phyloP scores from a whole-genome alignment of 30 jellyfish, hydroid and myxozoan species.

The Pseudorhiza aurosa region DNA sequence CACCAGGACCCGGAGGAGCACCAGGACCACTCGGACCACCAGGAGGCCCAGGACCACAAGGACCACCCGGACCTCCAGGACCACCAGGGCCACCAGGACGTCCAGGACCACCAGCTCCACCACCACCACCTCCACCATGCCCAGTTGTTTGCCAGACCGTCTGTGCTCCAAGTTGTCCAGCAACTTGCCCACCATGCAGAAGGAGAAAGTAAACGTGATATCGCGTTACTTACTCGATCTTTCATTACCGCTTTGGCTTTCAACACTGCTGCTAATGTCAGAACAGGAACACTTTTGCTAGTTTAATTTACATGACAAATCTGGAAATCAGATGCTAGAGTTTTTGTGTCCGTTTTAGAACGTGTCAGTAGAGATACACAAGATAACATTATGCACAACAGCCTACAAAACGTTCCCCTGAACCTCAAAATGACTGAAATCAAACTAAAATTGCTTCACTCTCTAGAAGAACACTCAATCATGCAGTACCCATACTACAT shows the following conservation, averaged over 20 bases:
- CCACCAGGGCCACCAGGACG: slow-evolving; percentile 99
- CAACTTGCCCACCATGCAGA: slow-evolving; percentile 82
- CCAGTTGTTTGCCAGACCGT: slow-evolving; percentile 74
- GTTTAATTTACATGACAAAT: slow-evolving; percentile 30
- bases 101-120: slow-evolving; percentile 99
- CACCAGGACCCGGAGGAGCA: slow-evolving; percentile 90
- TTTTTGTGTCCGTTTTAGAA: slow-evolving; percentile 38
- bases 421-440: background rate
- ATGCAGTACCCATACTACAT: background rate
- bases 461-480: background rate
- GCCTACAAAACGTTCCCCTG: slow-evolving; percentile 22
- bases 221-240: slow-evolving; percentile 3
- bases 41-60: slow-evolving; percentile 92
- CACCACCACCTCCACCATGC: slow-evolving; percentile 99
- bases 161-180: slow-evolving; percentile 84
- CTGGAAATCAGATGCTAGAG: slow-evolving; percentile 51
- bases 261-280: slow-evolving; percentile 54
- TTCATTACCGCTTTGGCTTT: slow-evolving; percentile 51
- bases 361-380: slow-evolving; percentile 7
- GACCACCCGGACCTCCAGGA: slow-evolving; percentile 99
- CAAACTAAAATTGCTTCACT: background rate
- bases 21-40: slow-evolving; percentile 96
- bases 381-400: slow-evolving; percentile 42
- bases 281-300: slow-evolving; percentile 39
- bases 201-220: slow-evolving; percentile 30